These are phyloP conservation scores for Ceramica pisi DNA, from an alignment of 2,888 invertebrate species.

Conservation along the genomic window DNA sequence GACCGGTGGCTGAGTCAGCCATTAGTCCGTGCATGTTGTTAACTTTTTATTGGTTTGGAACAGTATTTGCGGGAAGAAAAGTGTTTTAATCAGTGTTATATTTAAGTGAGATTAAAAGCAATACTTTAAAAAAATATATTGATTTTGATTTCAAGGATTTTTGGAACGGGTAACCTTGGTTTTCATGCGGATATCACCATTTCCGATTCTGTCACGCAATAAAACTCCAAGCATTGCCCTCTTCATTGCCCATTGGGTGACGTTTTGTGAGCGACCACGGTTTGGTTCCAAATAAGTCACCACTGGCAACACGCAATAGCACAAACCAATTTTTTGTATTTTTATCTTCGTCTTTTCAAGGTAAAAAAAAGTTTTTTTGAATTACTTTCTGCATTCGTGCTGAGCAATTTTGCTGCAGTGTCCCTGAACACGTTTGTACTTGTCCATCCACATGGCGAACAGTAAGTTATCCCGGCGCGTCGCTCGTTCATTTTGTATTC, in stretches of 20 bases:
- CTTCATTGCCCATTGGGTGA: no score
- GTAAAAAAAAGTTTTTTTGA: not conserved
- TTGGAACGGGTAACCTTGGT: no score
- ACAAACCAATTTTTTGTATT: no score
- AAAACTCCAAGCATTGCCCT: no score
- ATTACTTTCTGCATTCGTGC: not conserved
- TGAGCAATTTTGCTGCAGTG: not conserved
- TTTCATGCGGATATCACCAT: no score
- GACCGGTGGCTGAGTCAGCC: not conserved
- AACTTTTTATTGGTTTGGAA: not conserved
- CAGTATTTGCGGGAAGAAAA: not conserved
- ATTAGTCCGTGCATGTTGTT: not conserved
- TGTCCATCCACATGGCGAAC: not conserved
- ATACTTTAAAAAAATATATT: no score
- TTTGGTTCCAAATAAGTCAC: no score
- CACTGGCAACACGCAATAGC: no score
- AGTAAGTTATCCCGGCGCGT: constrained; percentile 2
- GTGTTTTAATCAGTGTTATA: not conserved
- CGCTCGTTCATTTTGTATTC: constrained; percentile 43
- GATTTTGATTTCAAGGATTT: no score
- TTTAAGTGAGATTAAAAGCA: no score
- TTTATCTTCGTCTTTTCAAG: not conserved
- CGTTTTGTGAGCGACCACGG: no score
- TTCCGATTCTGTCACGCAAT: no score
- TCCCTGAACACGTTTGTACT: constrained; percentile 6